Conservation (phyloP, 2,888 invertebrate genomes). For the Piscicola geometra region DNA sequence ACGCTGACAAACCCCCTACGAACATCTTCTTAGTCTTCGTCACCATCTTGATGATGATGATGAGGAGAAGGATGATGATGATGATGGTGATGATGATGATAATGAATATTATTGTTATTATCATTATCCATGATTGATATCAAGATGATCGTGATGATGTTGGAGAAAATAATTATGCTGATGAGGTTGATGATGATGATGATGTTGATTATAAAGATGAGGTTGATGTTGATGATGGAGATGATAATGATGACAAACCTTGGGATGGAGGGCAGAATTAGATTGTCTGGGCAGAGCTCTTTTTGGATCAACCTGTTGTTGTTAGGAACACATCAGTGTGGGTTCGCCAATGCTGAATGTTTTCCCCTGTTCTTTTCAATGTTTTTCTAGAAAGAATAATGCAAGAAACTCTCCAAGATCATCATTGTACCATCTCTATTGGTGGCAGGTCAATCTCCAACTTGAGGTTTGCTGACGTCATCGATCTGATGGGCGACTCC, state of each 20-base stretch:
- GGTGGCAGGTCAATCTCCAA: too few relatives aligned
- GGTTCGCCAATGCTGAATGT: too few relatives aligned
- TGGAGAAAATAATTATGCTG: neutral
- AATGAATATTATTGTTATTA: neutral
- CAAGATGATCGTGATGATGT: slow-evolving; percentile 71
- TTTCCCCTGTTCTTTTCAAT: too few relatives aligned
- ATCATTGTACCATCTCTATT: too few relatives aligned
- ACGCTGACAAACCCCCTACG: slow-evolving; percentile 97
- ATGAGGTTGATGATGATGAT: neutral
- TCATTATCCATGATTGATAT: neutral
- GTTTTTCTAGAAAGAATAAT: too few relatives aligned
- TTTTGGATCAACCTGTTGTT: slow-evolving; percentile 90
- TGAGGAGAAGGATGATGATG: neutral
- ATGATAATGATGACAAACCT: slow-evolving; percentile 39
- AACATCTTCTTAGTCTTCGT: slow-evolving; percentile 98
- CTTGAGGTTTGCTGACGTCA: too few relatives aligned
- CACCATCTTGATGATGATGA: slow-evolving; percentile 30
- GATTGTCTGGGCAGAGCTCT: slow-evolving; percentile 80
- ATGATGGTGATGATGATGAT: neutral
- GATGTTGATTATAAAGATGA: neutral
- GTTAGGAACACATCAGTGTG: too few relatives aligned
- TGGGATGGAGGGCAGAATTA: slow-evolving; percentile 42
- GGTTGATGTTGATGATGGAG: slow-evolving; percentile 1
- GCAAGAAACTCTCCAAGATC: too few relatives aligned
- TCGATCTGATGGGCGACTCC: too few relatives aligned